These are phyloP conservation scores for Cynopterus sphinx DNA, from an alignment of 2,797 vertebrate genomes.

Conservation along the genomic window DNA sequence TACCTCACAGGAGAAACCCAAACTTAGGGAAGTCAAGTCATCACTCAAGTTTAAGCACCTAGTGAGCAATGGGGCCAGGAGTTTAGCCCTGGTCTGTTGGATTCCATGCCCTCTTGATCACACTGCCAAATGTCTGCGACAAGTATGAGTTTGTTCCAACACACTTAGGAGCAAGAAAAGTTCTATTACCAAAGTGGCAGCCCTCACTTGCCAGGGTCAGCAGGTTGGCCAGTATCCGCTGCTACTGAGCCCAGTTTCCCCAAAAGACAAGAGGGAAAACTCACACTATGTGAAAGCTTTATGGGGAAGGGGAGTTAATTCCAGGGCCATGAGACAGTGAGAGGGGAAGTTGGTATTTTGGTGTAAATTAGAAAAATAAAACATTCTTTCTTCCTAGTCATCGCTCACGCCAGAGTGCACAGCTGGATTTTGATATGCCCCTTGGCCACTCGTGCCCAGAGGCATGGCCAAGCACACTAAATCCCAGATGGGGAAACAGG, in stretches of 20 bases:
- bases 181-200: too few relatives aligned
- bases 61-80: neutral
- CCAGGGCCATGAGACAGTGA: neutral
- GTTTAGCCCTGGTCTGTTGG: neutral
- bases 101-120: neutral
- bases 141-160: neutral
- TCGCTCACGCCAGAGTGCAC: neutral
- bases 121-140: neutral
- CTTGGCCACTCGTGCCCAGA: neutral
- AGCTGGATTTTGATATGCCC: neutral
- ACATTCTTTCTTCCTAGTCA: neutral
- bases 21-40: neutral
- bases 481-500: neutral
- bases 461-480: neutral
- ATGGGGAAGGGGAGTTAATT: neutral
- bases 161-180: neutral
- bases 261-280: neutral
- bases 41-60: neutral
- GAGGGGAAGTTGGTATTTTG: neutral
- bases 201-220: neutral
- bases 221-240: neutral
- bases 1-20: neutral
- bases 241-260: too few relatives aligned
- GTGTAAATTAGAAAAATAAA: constrained; percentile 12
- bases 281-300: neutral